Base-by-base conservation (phyloP, 64 coral and sea anemone species). In the Trachythela sp. region DNA sequence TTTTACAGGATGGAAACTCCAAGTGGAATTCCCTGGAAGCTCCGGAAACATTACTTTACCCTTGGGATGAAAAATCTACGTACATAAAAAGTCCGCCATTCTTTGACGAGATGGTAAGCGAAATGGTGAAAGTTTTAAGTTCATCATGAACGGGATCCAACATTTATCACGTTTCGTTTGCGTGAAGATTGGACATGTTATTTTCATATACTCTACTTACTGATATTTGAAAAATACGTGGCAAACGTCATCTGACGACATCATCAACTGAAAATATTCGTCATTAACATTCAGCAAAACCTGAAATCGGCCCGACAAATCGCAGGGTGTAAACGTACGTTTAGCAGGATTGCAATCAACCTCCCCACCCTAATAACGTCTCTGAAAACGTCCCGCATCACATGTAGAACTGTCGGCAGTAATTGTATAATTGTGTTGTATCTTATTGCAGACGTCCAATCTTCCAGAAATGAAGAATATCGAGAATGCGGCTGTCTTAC, bases 41-140 rank as follows among this genome's bases (percentile, higher is more conserved):
- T 14, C 93, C 95, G 5, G 91, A 94, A 43, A 93, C 88, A 86
- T 58, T 94, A 45, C 48, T 98, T 22, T 98, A 98, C 39, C 93
- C 93, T 37, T 98, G 95, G 95, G 95, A 98, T 42, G 89, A 48
- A 22, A 94, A 89, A 15, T 98, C 95, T 54, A 98, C 95, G 22
- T 98, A 98, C 8, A 94, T 98, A 48, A 94, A 98, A 71, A 94
- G 88, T 37, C 95, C 95, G 32, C 95, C 95, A 43, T 98, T 98
- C 84, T 98, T 98, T 94, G 91, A 94, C 54, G 89, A 88, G 36
- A 98, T 98, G 95, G 95, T 98, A 36, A 70, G 89, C n/a, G n/a
- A n/a, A n/a, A n/a, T n/a, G n/a, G n/a, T n/a, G n/a, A n/a, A n/a
- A n/a, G n/a, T n/a, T n/a, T n/a, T n/a, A n/a, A n/a, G n/a, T n/a